Evolutionary conservation across 1,140 invertebrate species (phyloP), one percentile per base, ranked within the genome.

Genomic region (Belonocnema kinseyi): DNA sequence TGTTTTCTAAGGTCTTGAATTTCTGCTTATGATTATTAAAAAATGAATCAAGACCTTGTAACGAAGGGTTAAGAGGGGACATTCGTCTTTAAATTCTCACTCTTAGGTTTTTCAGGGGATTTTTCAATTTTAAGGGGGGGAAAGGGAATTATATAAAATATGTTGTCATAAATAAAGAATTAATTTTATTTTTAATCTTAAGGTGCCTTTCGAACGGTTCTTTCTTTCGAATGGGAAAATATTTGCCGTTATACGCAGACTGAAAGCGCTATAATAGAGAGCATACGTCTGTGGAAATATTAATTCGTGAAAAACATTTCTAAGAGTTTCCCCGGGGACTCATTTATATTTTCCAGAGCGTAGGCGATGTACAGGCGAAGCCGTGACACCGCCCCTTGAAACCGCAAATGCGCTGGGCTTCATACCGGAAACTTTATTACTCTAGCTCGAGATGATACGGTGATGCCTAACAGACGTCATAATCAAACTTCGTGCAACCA

Each of bases 231-330:
- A 46, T 40, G 61, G n/a, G 58, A 66, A 40, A 66, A 66, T 14
- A 66, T 66, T 66, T 66, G 61, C 61, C 26, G 26, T 66, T 66
- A 66, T 66, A 40, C 33, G 26, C 26, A 10, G n/a, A 16, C 61
- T 66, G 61, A 66, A 66, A 66, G 61, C 46, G 61, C 40, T 66
- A 66, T 56, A 56, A 40, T 8, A 66, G 26, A 21, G 26, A 66
- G 61, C 61, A 33, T 4, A 66, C 61, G 16, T 40, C 13, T 66
- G 61, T 66, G 61, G 33, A 66, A 66, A 66, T 66, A 66, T 66
- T 66, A 66, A 66, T 66, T 66, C 61, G 26, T 66, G 61, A 66
- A 66, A 66, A 66, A 66, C 61, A 66, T 66, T 66, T 66, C 61
- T 66, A 66, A 66, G 61, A 66, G 61, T 40, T 66, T 66, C 61